These are phyloP conservation scores for Poecilia picta DNA, from an alignment of 2,797 vertebrate species.

Conservation along the genomic window DNA sequence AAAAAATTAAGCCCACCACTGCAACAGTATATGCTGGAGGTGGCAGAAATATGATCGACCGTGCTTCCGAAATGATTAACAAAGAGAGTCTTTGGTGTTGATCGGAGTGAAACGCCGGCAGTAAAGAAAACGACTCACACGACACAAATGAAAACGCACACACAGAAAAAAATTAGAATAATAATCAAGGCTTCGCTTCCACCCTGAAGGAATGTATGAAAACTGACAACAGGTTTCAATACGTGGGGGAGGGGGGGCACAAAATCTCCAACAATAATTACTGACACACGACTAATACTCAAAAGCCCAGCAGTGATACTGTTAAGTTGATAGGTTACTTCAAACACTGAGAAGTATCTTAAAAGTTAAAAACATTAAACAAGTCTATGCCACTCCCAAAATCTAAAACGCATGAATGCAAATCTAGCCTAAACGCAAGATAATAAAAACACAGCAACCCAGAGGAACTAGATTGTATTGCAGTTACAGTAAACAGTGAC, in stretches of 20 bases:
- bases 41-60: slow-evolving; percentile 90
- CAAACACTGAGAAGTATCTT: slow-evolving; percentile 92
- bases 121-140: slow-evolving; percentile 66
- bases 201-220: slow-evolving; percentile 99
- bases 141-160: slow-evolving; percentile 20
- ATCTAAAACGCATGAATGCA: slow-evolving; percentile 76
- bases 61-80: slow-evolving; percentile 89
- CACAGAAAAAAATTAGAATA: slow-evolving; percentile 61
- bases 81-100: slow-evolving; percentile 97
- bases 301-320: slow-evolving; percentile 86
- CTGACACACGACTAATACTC: slow-evolving; percentile 88
- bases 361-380: slow-evolving; percentile 86
- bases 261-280: slow-evolving; percentile 87
- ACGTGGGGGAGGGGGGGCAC: slow-evolving; percentile 65
- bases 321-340: slow-evolving; percentile 75
- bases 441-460: slow-evolving; percentile 85
- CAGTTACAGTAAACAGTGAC: slow-evolving; percentile 93
- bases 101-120: slow-evolving; percentile 67
- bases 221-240: slow-evolving; percentile 87
- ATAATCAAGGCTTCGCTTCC: slow-evolving; percentile 68
- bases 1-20: slow-evolving; percentile 76
- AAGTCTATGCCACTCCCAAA: slow-evolving; percentile 86
- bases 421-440: slow-evolving; percentile 82
- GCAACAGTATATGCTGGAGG: slow-evolving; percentile 86
- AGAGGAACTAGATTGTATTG: slow-evolving; percentile 91